Conservation (phyloP, 2,888 invertebrate species). For the Nephrotoma flavescens region DNA sequence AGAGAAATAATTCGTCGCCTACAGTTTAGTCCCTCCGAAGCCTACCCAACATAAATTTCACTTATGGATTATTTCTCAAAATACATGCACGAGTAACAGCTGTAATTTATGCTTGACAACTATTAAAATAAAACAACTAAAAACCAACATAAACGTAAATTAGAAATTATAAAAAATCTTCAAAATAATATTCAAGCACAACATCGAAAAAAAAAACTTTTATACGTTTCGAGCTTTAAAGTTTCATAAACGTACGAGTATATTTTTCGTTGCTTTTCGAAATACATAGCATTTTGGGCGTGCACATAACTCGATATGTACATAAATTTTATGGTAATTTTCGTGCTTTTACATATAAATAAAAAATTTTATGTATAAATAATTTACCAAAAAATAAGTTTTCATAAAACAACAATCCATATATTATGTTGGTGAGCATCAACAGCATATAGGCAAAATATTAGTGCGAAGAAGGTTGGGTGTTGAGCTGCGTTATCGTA, state of each 20-base stretch:
- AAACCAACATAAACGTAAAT: not conserved
- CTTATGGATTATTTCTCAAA: too few relatives aligned
- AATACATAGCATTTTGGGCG: not conserved
- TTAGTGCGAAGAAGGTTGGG: not conserved
- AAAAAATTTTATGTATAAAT: not conserved
- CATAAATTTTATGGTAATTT: not conserved
- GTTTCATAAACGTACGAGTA: not conserved
- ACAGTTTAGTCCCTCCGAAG: too few relatives aligned
- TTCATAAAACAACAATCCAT: not conserved
- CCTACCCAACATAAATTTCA: too few relatives aligned
- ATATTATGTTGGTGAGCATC: not conserved
- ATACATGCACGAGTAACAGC: too few relatives aligned
- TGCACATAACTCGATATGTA: not conserved
- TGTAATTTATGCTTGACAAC: not conserved
- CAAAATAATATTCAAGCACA: not conserved
- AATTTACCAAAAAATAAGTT: not conserved
- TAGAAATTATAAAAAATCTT: not conserved
- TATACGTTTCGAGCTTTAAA: not conserved
- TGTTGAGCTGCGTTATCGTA: not conserved
- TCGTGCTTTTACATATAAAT: not conserved
- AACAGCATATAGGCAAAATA: not conserved
- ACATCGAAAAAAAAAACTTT: not conserved
- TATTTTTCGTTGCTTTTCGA: not conserved
- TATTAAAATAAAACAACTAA: not conserved
- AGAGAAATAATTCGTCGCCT: too few relatives aligned